Conservation (phyloP, 2,113 vertebrate genomes). For the Platichthys stellatus region DNA sequence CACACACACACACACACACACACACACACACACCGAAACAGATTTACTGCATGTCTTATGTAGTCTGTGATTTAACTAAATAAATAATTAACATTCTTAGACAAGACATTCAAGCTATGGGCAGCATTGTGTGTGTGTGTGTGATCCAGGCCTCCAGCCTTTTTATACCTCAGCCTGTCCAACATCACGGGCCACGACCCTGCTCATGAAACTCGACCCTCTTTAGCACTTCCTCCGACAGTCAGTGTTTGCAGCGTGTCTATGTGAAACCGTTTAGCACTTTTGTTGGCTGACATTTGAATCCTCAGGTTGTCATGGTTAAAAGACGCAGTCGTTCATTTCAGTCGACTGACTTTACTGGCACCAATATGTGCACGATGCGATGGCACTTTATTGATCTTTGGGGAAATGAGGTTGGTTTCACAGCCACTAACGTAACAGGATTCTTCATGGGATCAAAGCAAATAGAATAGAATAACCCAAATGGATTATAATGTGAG, state of each 20-base stretch:
- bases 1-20: not conserved
- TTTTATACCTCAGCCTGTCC: not conserved
- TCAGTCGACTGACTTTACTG: not conserved
- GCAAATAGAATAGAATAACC: constrained; percentile 14
- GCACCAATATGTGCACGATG: not conserved
- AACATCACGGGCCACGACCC: not conserved
- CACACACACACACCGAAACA: constrained; percentile 12
- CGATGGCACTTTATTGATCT: constrained; percentile 36
- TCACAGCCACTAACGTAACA: not conserved
- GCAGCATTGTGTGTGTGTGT: not conserved
- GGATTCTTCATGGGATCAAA: constrained; percentile 7
- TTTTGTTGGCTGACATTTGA: not conserved
- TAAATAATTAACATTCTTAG: constrained; percentile 19
- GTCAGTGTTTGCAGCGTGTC: not conserved
- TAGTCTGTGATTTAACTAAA: constrained; percentile 42
- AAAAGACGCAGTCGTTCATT: not conserved
- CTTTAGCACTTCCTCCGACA: not conserved
- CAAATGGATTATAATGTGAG: not conserved
- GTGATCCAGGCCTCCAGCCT: not conserved
- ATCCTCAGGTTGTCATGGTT: not conserved
- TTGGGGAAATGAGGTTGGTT: constrained; percentile 14
- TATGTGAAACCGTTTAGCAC: not conserved
- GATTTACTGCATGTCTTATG: constrained; percentile 23
- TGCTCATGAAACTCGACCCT: not conserved
- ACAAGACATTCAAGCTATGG: constrained; percentile 5